Evolutionary conservation across 2,797 vertebrate genomes (phyloP).

Genomic region (Phoebastria nigripes): DNA sequence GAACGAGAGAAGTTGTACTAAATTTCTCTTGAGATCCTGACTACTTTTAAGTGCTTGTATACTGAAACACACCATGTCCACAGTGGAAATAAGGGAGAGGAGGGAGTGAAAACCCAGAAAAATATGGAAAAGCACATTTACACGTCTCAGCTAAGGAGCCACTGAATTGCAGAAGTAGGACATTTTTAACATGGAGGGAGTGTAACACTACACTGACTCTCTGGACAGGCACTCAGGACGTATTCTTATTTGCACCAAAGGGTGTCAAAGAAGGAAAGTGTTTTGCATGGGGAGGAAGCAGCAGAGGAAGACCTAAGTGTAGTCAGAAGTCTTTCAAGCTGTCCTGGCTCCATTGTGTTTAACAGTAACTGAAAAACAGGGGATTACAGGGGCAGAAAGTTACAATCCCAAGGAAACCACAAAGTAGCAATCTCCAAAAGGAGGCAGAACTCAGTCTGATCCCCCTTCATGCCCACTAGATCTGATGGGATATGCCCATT

Average conservation of each 20-base stretch:
- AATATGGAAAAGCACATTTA: neutral
- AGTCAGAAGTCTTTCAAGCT: neutral
- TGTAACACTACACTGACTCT: neutral
- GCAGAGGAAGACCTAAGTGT: neutral
- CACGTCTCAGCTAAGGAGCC: neutral
- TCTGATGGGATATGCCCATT: neutral
- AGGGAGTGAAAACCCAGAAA: neutral
- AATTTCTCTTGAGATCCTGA: neutral
- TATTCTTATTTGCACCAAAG: neutral
- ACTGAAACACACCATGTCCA: neutral
- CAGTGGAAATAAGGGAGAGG: neutral
- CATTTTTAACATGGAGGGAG: neutral
- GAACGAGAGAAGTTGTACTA: neutral
- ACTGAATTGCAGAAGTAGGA: neutral
- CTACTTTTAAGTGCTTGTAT: neutral
- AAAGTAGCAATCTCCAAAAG: neutral
- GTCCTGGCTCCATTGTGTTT: neutral
- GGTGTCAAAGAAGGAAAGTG: neutral
- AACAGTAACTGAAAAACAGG: neutral
- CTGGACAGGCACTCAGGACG: neutral
- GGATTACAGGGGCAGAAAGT: neutral
- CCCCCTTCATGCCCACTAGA: neutral
- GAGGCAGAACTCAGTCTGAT: neutral
- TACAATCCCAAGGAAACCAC: neutral
- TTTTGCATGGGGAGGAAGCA: neutral